phyloP scores from a whole-genome alignment of 2,113 vertebrate genomes.

The Protomyctophum bolini region DNA sequence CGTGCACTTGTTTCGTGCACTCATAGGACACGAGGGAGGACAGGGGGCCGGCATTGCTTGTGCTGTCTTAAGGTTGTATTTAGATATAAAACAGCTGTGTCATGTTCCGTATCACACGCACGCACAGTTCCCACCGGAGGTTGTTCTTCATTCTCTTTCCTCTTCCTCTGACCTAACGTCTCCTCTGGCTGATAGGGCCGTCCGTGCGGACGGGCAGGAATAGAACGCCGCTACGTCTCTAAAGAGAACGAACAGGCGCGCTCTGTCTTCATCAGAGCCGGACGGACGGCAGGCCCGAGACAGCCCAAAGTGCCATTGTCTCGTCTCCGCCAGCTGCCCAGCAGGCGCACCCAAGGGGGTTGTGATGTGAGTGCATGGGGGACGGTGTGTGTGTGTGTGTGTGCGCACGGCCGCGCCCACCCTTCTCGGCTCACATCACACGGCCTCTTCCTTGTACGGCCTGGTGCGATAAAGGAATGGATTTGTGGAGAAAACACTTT shows the following conservation, averaged over 20 bases:
- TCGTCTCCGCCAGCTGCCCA: conserved; percentile 46
- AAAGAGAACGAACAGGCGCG: conserved; percentile 63
- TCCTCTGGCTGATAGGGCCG: conserved; percentile 47
- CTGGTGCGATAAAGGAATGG: conserved; percentile 52
- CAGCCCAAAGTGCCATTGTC: conserved; percentile 58
- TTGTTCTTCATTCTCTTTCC: conserved; percentile 39
- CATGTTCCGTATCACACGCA: conserved; percentile 26
- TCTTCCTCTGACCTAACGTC: conserved; percentile 59
- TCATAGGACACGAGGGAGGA: conserved; percentile 24
- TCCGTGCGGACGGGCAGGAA: conserved; percentile 50
- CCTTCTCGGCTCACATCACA: conserved; percentile 33
- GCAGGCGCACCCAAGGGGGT: conserved; percentile 29
- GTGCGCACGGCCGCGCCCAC: background rate
- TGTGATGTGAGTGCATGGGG: no score
- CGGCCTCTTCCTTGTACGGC: conserved; percentile 38
- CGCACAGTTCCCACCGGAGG: conserved; percentile 10
- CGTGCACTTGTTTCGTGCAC: conserved; percentile 5
- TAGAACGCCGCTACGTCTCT: conserved; percentile 64
- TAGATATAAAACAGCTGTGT: conserved; percentile 39
- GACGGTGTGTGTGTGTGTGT: background rate
- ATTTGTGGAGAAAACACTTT: conserved; percentile 64
- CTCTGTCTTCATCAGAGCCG: conserved; percentile 71
- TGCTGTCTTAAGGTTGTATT: conserved; percentile 39
- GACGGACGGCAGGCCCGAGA: conserved; percentile 36
- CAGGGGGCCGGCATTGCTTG: conserved; percentile 45